Evolutionary conservation across 2,797 vertebrate species (phyloP).

Genomic region (Vipera latastei): DNA sequence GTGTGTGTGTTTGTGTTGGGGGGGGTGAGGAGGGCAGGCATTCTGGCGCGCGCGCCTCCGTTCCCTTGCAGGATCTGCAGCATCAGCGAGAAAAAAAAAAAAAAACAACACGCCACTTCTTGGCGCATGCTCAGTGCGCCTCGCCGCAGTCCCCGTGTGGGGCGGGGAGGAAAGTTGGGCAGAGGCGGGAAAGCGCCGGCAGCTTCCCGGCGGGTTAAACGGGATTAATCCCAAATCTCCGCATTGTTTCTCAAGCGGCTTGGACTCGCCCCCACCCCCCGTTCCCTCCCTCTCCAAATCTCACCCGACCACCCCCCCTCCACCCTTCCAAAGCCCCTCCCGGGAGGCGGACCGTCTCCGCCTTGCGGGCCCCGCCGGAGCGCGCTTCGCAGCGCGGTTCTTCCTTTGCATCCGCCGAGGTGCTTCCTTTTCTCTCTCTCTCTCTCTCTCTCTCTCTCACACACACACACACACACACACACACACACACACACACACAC

Average conservation of each 20-base stretch:
- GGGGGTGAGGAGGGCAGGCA: too few species aligned
- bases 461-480: too few species aligned
- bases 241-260: slow-evolving; percentile 59
- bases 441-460: too few species aligned
- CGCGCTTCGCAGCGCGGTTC: neutral
- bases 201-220: slow-evolving; percentile 62
- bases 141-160: slow-evolving; percentile 73
- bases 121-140: slow-evolving; percentile 74
- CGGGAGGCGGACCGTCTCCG: slow-evolving; percentile 15
- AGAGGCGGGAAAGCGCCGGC: slow-evolving; percentile 59
- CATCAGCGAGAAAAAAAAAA: slow-evolving; percentile 68
- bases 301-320: neutral
- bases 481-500: too few species aligned
- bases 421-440: too few species aligned
- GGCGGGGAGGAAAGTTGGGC: slow-evolving; percentile 46
- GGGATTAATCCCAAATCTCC: slow-evolving; percentile 65
- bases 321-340: neutral
- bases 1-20: neutral
- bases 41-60: neutral
- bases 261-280: slow-evolving; percentile 31
- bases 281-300: neutral
- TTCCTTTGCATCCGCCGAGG: too few species aligned
- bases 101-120: slow-evolving; percentile 45
- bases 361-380: slow-evolving; percentile 36
- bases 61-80: slow-evolving; percentile 69